Evolutionary conservation across 2,797 vertebrate species (phyloP), one percentile per base, ranked within the genome.

Genomic region (Tragopan temminckii): DNA sequence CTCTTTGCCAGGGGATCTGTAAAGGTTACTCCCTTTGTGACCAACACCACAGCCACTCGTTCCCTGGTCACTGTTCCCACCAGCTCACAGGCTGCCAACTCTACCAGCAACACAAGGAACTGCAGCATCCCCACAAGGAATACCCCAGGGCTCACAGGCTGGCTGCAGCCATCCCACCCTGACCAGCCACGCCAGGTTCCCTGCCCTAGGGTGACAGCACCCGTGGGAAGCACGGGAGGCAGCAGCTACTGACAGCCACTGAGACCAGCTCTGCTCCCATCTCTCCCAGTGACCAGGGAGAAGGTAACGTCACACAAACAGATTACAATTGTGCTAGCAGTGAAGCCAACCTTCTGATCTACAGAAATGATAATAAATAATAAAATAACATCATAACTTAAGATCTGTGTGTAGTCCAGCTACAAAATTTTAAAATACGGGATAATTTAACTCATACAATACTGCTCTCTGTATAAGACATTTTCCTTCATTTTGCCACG

Each of bases 391-490:
- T 96, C 98, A 99, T 99, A 99, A 99, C 98, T 99, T 99, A 99
- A 98, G 97, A 98, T 98, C 96, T 98, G 98, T 95, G 96, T 99
- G 99, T 99, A 99, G 99, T 98, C 99, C 99, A 99, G 99, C 99
- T 99, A 99, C 99, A 98, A 97, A 97, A 90, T 97, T 95, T 96
- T 88, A 98, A 97, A 98, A 98, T 97, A 98, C 50, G 97, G 97
- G 98, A 98, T 98, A 98, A 98, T 98, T 98, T 98, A 98, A 97
- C 94, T 96, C 95, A 97, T 97, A 98, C 97, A 98, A 98, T 98
- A 98, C 98, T 98, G 98, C 86, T 97, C 91, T 98, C 94, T 96
- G 94, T 94, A 97, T 97, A 97, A 97, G 97, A 98, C 97, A 98
- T 97, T 97, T 98, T 98, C 98, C 98, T 98, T 98, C 97, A 98